These are phyloP conservation scores for Pentalonia nigronervosa DNA, from an alignment of 1,140 invertebrate genomes.

Conservation along the genomic window DNA sequence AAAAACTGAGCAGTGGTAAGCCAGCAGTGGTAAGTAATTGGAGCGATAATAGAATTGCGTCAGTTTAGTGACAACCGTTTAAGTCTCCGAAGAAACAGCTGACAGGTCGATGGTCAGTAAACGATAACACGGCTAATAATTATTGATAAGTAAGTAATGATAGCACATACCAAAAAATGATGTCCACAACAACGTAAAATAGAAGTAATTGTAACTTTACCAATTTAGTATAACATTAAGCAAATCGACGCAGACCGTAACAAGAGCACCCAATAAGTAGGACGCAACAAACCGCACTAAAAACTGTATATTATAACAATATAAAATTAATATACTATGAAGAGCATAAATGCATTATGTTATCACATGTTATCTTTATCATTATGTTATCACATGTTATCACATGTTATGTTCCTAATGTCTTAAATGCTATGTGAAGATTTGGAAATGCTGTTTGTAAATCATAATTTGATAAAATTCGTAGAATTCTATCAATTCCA, in stretches of 20 bases:
- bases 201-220: not conserved
- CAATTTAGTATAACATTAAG: not conserved
- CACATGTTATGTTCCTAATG: too few species aligned
- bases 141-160: conserved; percentile 30
- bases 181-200: not conserved
- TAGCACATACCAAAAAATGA: not conserved
- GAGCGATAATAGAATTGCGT: not conserved
- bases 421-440: too few species aligned
- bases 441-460: too few species aligned
- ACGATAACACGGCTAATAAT: not conserved
- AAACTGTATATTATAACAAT: not conserved
- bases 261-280: conserved; percentile 13
- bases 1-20: not conserved
- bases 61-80: not conserved
- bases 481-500: too few species aligned
- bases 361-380: too few species aligned
- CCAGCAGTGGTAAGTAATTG: not conserved
- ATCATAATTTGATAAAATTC: too few species aligned
- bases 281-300: not conserved
- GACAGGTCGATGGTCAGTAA: not conserved
- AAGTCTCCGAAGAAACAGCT: not conserved
- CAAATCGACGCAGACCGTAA: not conserved
- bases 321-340: not conserved
- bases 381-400: too few species aligned
- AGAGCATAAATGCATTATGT: conserved; percentile 11